phyloP scores from a whole-genome alignment of 1,140 invertebrate species.

The Drosophila melanogaster region Release_6_plus_ISO1_MT NC_004354.4:16185501-16186000 shows the following conservation, averaged over 20 bases:
- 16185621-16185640: not conserved
- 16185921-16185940: conserved; percentile 32
- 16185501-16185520: no score
- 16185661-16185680: not conserved
- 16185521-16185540: no score
- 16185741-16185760: not conserved
- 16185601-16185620: no score
- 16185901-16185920: not conserved
- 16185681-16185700: not conserved
- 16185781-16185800: conserved; percentile 1
- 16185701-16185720: not conserved
- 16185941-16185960: conserved; percentile 3
- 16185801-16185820: not conserved
- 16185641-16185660: not conserved
- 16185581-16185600: no score
- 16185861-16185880: conserved; percentile 1
- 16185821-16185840: conserved; percentile 9
- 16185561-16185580: no score
- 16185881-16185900: not conserved
- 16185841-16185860: not conserved
- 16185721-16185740: not conserved
- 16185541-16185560: no score
- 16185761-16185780: conserved; percentile 17
- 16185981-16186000: conserved; percentile 54
- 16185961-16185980: conserved; percentile 42